Conservation (phyloP, 2,888 invertebrate genomes). For the Tanaodytes sp. region DNA sequence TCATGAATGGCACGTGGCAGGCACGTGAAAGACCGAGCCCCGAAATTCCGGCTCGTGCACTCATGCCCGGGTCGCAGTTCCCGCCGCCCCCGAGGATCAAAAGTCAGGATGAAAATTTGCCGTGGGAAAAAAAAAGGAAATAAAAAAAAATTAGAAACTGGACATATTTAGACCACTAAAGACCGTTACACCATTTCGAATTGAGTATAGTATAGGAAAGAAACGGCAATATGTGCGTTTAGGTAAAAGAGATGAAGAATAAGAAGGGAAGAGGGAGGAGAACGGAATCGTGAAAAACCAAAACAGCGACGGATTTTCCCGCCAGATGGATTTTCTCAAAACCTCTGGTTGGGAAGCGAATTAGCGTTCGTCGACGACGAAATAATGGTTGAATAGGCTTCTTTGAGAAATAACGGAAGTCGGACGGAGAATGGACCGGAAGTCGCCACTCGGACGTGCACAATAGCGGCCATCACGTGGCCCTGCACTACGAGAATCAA, state of each 20-base stretch:
- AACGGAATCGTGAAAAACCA: conserved; percentile 42
- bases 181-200: background rate
- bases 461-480: conserved; percentile 59
- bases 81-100: conserved; percentile 14
- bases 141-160: conserved; percentile 16
- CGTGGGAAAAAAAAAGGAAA: too few species aligned
- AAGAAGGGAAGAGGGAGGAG: conserved; percentile 6
- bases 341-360: conserved; percentile 45
- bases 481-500: conserved; percentile 62
- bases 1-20: conserved; percentile 58
- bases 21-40: conserved; percentile 49
- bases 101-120: conserved; percentile 36
- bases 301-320: conserved; percentile 47
- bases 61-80: conserved; percentile 5
- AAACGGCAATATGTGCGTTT: too few species aligned
- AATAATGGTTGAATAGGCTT: conserved; percentile 67
- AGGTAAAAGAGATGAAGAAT: too few species aligned
- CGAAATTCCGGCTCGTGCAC: conserved; percentile 13
- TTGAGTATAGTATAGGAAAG: background rate
- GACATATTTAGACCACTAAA: conserved; percentile 1
- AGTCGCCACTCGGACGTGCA: conserved; percentile 64
- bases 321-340: conserved; percentile 48
- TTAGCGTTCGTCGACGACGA: conserved; percentile 59
- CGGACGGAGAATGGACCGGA: conserved; percentile 67
- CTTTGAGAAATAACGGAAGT: conserved; percentile 69